These are phyloP conservation scores for Acinonyx jubatus DNA, from an alignment of 2,113 vertebrate genomes.

Conservation along the genomic window DNA sequence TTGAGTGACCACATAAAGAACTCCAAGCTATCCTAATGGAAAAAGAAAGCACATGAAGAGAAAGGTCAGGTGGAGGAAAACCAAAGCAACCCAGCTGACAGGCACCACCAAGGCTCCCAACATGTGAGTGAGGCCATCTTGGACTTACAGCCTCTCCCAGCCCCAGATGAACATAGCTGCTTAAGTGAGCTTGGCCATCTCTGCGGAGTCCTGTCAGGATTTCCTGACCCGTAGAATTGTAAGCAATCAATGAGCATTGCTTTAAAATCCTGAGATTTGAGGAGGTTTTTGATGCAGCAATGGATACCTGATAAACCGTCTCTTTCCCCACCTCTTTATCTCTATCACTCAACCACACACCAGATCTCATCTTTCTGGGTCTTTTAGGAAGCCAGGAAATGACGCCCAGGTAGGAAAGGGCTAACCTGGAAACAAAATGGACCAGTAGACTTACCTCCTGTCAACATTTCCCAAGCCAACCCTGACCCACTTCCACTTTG, in stretches of 20 bases:
- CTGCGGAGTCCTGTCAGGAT: not conserved
- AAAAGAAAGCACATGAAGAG: not conserved
- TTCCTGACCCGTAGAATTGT: not conserved
- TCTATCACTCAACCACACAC: not conserved
- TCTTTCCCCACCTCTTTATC: not conserved
- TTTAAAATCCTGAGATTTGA: not conserved
- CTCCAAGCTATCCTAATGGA: not conserved
- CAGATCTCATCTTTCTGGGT: not conserved
- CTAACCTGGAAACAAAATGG: not conserved
- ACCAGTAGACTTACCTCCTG: not conserved
- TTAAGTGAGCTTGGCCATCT: not conserved
- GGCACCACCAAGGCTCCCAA: not conserved
- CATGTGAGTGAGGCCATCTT: not conserved
- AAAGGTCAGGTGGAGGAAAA: not conserved
- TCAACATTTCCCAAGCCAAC: not conserved
- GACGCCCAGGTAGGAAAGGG: not conserved
- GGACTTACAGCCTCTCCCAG: not conserved
- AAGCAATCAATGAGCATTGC: not conserved
- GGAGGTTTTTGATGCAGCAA: not conserved
- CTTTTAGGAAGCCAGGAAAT: not conserved
- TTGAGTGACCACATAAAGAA: not conserved
- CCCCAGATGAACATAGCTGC: accelerated
- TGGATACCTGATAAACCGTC: not conserved
- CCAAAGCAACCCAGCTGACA: not conserved
- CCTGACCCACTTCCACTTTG: not conserved